These are phyloP conservation scores for Cecropterus lyciades DNA, from an alignment of 1,140 invertebrate genomes.

Conservation along the genomic window DNA sequence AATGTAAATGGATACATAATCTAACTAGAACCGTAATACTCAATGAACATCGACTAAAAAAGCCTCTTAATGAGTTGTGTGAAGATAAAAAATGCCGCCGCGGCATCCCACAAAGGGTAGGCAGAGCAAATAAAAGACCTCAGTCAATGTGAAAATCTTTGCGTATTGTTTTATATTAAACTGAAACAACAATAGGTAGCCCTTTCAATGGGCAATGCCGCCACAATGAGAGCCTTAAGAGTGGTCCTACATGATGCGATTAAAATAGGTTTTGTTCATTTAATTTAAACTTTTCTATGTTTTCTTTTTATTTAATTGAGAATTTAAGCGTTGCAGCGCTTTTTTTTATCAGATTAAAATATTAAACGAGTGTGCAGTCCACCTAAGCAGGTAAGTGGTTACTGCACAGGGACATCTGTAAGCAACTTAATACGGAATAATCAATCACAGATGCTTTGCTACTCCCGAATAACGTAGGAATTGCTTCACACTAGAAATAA, in stretches of 20 bases:
- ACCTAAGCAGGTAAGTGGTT: too few species aligned
- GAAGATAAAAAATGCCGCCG: slow-evolving; percentile 68
- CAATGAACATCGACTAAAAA: slow-evolving; percentile 71
- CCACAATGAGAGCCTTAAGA: slow-evolving; percentile 69
- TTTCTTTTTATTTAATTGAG: too few species aligned
- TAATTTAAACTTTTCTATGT: too few species aligned
- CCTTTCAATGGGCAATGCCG: slow-evolving; percentile 78
- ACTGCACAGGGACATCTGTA: too few species aligned
- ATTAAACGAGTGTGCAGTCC: too few species aligned
- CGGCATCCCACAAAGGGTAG: slow-evolving; percentile 70
- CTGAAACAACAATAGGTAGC: slow-evolving; percentile 83
- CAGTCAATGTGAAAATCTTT: slow-evolving; percentile 70
- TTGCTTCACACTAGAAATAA: too few species aligned
- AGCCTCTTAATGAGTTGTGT: slow-evolving; percentile 71
- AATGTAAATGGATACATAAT: slow-evolving; percentile 33
- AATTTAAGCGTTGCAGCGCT: too few species aligned
- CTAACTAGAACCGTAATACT: slow-evolving; percentile 42
- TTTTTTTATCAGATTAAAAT: too few species aligned
- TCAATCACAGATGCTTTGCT: too few species aligned
- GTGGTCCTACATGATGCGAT: slow-evolving; percentile 54
- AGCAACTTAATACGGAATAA: too few species aligned
- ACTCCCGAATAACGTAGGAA: too few species aligned
- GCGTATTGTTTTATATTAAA: slow-evolving; percentile 83
- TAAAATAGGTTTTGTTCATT: neutral
- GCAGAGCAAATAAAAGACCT: slow-evolving; percentile 74